Evolutionary conservation across 2,113 vertebrate genomes (phyloP).

Genomic region (Alces alces): DNA sequence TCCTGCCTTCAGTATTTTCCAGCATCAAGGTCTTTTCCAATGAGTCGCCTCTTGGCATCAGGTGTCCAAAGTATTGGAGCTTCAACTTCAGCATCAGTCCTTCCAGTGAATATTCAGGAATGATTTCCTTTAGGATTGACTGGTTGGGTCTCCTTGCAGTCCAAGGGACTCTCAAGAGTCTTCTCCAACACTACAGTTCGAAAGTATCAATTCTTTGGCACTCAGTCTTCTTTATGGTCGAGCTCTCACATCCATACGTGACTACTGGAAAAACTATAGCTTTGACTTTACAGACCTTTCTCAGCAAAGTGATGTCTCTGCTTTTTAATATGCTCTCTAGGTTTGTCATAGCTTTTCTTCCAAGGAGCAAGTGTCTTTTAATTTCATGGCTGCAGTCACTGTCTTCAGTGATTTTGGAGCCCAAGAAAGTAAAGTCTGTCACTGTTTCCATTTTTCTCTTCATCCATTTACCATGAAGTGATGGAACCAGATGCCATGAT

Average conservation of each 20-base stretch:
- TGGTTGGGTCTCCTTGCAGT: not conserved
- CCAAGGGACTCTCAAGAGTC: not conserved
- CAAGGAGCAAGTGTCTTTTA: not conserved
- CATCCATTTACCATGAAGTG: not conserved
- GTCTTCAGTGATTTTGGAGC: not conserved
- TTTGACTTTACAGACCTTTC: not conserved
- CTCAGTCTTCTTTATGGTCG: not conserved
- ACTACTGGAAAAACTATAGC: not conserved
- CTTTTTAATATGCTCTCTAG: not conserved
- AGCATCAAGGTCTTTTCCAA: not conserved
- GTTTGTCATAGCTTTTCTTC: not conserved
- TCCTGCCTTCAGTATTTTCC: not conserved
- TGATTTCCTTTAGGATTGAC: not conserved
- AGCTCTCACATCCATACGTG: not conserved
- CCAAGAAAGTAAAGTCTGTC: not conserved
- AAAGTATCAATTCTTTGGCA: not conserved
- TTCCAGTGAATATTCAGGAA: not conserved
- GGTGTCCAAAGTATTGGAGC: not conserved
- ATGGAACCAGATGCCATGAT: not conserved
- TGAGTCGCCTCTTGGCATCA: not conserved
- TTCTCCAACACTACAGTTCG: not conserved
- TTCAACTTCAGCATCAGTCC: not conserved
- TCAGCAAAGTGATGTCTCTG: not conserved
- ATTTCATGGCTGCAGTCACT: not conserved
- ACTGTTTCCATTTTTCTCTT: not conserved